These are phyloP conservation scores for Glaucopsyche alexis DNA, from an alignment of 2,888 invertebrate species.

Conservation along the genomic window DNA sequence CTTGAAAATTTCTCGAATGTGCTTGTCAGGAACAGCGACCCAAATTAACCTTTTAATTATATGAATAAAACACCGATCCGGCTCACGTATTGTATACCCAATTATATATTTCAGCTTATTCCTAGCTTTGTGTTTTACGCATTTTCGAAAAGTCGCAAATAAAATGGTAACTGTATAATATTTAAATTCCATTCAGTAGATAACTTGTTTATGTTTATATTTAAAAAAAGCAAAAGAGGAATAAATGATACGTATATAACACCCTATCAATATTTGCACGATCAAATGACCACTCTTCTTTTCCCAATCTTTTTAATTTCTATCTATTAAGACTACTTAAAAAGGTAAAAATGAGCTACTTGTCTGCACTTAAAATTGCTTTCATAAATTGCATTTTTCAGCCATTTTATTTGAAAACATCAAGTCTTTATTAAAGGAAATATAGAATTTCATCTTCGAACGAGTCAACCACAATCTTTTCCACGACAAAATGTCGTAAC, in stretches of 20 bases:
- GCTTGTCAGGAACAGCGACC: constrained; percentile 27
- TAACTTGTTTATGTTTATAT: too few species aligned
- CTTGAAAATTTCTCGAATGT: constrained; percentile 27
- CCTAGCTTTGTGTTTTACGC: neutral
- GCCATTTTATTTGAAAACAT: neutral
- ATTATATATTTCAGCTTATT: constrained; percentile 2
- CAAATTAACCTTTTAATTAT: constrained; percentile 26
- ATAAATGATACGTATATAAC: too few species aligned
- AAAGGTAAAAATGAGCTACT: neutral
- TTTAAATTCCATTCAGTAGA: too few species aligned
- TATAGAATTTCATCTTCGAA: constrained; percentile 38
- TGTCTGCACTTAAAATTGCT: neutral
- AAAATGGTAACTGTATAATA: neutral
- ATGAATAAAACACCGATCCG: constrained; percentile 14
- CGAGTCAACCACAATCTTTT: constrained; percentile 49
- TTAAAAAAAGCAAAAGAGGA: too few species aligned
- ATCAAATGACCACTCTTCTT: too few species aligned
- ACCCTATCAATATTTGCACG: too few species aligned
- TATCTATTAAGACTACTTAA: too few species aligned
- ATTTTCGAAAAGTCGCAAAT: neutral
- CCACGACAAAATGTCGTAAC: constrained; percentile 60
- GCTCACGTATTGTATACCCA: constrained; percentile 22
- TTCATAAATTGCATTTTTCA: neutral
- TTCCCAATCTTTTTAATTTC: too few species aligned
- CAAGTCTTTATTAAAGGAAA: constrained; percentile 29